Evolutionary conservation across 2,888 invertebrate genomes (phyloP).

Genomic region (Timandra comae): DNA sequence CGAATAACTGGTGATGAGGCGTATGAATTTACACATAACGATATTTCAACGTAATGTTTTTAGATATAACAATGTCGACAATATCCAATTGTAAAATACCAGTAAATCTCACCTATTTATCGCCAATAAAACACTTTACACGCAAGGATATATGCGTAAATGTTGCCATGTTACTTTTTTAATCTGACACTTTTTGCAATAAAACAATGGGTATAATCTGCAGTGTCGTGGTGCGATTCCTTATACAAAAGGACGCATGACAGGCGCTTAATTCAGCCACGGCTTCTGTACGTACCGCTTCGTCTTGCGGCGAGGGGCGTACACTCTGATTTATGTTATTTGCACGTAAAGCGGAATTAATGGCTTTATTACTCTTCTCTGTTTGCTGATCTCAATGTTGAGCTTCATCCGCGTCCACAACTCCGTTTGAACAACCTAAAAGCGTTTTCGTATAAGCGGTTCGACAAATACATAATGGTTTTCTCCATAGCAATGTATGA

Average conservation of each 20-base stretch:
- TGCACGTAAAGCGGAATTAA: conserved; percentile 75
- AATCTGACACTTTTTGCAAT: background rate
- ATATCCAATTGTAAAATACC: too few species aligned
- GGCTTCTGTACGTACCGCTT: conserved; percentile 49
- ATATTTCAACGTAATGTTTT: too few species aligned
- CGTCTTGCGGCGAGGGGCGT: conserved; percentile 58
- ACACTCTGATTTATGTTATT: conserved; percentile 74
- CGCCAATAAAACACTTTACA: too few species aligned
- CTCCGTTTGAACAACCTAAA: conserved; percentile 45
- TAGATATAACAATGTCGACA: too few species aligned
- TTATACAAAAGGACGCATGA: conserved; percentile 51
- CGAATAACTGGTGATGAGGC: too few species aligned
- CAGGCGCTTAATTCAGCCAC: conserved; percentile 59
- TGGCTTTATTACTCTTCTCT: conserved; percentile 73
- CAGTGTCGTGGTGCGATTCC: conserved; percentile 35
- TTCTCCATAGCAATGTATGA: conserved; percentile 26
- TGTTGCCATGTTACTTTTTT: too few species aligned
- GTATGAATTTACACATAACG: too few species aligned
- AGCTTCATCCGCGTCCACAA: conserved; percentile 45
- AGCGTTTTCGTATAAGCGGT: conserved; percentile 49
- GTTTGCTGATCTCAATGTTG: conserved; percentile 62
- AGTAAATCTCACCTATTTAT: too few species aligned
- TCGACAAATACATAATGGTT: conserved; percentile 44
- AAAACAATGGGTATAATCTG: conserved; percentile 44
- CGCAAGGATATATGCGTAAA: too few species aligned